phyloP scores from a whole-genome alignment of 2,888 invertebrate species.

The Limenitis camilla region DNA sequence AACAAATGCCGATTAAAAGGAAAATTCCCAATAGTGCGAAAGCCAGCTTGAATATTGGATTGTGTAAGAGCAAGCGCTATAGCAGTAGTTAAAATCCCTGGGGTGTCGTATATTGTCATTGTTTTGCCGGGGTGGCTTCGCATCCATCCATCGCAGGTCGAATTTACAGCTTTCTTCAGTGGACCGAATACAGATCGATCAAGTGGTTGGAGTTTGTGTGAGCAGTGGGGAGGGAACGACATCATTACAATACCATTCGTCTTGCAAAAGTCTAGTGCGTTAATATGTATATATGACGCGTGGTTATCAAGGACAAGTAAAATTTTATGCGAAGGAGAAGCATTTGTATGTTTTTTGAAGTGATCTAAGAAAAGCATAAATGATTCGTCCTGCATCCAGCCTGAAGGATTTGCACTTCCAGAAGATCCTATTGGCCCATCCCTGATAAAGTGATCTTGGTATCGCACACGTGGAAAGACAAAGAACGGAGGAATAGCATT shows the following conservation, averaged over 20 bases:
- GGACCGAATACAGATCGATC: neutral
- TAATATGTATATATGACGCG: slow-evolving; percentile 28
- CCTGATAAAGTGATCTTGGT: slow-evolving; percentile 24
- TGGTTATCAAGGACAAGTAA: slow-evolving; percentile 33
- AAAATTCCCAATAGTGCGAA: too few species aligned
- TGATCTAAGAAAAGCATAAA: slow-evolving; percentile 29
- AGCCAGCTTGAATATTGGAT: too few species aligned
- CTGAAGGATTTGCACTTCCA: slow-evolving; percentile 23
- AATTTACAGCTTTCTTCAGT: neutral
- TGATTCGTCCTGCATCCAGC: slow-evolving; percentile 21
- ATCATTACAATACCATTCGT: slow-evolving; percentile 22
- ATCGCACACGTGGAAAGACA: slow-evolving; percentile 25
- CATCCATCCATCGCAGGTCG: too few species aligned
- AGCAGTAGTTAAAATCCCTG: too few species aligned
- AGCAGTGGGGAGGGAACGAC: slow-evolving; percentile 20
- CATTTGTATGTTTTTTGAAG: slow-evolving; percentile 24
- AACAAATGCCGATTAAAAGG: too few species aligned
- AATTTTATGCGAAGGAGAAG: slow-evolving; percentile 20
- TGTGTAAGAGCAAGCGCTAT: too few species aligned
- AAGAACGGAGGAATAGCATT: slow-evolving; percentile 33
- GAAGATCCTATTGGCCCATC: slow-evolving; percentile 23
- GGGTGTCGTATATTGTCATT: too few species aligned
- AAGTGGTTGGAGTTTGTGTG: slow-evolving; percentile 23
- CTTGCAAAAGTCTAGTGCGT: slow-evolving; percentile 19
- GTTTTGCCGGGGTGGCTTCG: too few species aligned